Conservation (phyloP, 2,113 vertebrate genomes). For the Ascaphus truei region DNA sequence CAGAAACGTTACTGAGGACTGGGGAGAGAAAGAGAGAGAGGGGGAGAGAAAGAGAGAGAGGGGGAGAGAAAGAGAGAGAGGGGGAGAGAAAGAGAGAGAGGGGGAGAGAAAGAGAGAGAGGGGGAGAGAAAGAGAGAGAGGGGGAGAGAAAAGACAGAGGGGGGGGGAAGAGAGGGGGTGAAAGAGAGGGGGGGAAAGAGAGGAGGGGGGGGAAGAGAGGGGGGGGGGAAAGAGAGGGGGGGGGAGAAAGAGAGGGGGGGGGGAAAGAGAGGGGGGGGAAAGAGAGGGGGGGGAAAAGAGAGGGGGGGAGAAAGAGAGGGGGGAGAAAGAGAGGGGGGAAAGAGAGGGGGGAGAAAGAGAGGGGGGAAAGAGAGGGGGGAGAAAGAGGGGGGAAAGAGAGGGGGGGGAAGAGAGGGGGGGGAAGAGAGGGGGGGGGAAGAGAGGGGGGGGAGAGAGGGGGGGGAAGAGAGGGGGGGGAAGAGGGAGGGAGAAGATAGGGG, state of each 20-base stretch:
- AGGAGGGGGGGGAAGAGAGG: background rate
- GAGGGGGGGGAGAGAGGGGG: background rate
- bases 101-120: no score
- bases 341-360: background rate
- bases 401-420: background rate
- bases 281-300: background rate
- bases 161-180: background rate
- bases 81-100: background rate
- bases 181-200: background rate
- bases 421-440: background rate
- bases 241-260: background rate
- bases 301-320: background rate
- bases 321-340: background rate
- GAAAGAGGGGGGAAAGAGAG: background rate
- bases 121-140: background rate
- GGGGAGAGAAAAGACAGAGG: background rate
- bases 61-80: background rate
- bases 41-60: background rate
- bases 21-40: slow-evolving; percentile 33
- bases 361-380: background rate
- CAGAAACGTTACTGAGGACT: slow-evolving; percentile 80
- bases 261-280: background rate
- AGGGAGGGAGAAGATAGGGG: background rate
- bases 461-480: no score
- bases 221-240: background rate